phyloP scores from a whole-genome alignment of 1,140 invertebrate species.

The Halyomorpha halys region DNA sequence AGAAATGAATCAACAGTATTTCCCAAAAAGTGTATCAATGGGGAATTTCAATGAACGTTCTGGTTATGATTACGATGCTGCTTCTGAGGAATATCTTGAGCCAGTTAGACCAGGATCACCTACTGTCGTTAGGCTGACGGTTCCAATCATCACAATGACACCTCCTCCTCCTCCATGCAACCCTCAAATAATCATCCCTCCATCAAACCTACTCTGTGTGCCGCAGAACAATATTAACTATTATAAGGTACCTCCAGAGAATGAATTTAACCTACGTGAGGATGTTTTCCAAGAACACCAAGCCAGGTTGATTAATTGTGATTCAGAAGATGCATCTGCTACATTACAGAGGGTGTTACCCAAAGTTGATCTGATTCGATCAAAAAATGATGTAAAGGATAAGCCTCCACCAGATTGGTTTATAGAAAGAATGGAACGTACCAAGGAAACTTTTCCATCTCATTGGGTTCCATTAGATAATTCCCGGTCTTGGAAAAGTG shows the following conservation, averaged over 20 bases:
- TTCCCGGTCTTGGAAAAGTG: slow-evolving; percentile 29
- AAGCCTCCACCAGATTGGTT: slow-evolving; percentile 20
- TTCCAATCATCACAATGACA: slow-evolving; percentile 21
- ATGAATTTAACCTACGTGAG: slow-evolving; percentile 30
- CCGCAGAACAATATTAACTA: slow-evolving; percentile 27
- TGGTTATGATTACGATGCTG: slow-evolving; percentile 3
- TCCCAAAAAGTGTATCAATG: slow-evolving; percentile 23
- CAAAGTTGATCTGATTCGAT: slow-evolving; percentile 16
- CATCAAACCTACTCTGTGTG: slow-evolving; percentile 25
- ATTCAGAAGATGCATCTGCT: slow-evolving; percentile 31
- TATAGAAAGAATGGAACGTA: slow-evolving; percentile 17
- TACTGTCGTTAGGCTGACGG: slow-evolving; percentile 22
- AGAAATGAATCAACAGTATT: slow-evolving; percentile 1
- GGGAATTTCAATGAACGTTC: slow-evolving; percentile 16
- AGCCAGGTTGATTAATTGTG: slow-evolving; percentile 32
- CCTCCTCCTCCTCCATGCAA: slow-evolving; percentile 14
- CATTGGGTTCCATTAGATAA: slow-evolving; percentile 28
- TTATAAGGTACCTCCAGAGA: slow-evolving; percentile 30
- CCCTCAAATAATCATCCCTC: slow-evolving; percentile 11
- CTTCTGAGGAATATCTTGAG: slow-evolving; percentile 3
- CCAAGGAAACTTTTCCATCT: slow-evolving; percentile 10
- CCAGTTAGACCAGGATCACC: slow-evolving; percentile 24
- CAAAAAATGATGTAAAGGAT: slow-evolving; percentile 9
- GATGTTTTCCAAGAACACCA: slow-evolving; percentile 34
- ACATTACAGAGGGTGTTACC: slow-evolving; percentile 12